Conservation (phyloP, 1,140 invertebrate species). For the Steinernema feltiae region DNA sequence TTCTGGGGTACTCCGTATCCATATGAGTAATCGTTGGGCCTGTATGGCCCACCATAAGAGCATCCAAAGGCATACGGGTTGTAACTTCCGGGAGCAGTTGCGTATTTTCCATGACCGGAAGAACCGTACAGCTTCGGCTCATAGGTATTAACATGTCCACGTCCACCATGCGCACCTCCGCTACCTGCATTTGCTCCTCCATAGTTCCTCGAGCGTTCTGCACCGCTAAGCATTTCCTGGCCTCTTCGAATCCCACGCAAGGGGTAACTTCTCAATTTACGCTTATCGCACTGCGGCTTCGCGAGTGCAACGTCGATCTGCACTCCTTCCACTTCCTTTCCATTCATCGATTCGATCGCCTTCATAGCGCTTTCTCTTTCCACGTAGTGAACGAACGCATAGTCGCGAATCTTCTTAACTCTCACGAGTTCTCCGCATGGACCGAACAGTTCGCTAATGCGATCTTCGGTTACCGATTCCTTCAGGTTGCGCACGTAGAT, state of each 20-base stretch:
- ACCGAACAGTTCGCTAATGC: conserved; percentile 86
- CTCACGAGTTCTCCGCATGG: conserved; percentile 86
- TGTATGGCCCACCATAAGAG: too few relatives aligned
- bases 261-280: conserved; percentile 64
- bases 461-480: conserved; percentile 89
- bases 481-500: conserved; percentile 94
- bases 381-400: conserved; percentile 98
- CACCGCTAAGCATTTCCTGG: background rate
- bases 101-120: conserved; percentile 18
- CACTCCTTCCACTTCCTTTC: conserved; percentile 71
- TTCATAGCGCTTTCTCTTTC: conserved; percentile 88
- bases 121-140: conserved; percentile 13
- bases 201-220: background rate
- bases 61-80: too few relatives aligned
- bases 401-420: conserved; percentile 85
- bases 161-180: conserved; percentile 22
- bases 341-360: conserved; percentile 88
- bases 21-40: too few relatives aligned
- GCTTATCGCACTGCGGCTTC: conserved; percentile 95
- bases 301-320: conserved; percentile 90
- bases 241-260: conserved; percentile 30
- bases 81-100: conserved; percentile 20
- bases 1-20: too few relatives aligned
- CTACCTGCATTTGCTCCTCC: background rate
- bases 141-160: conserved; percentile 15